Conservation (phyloP, 2,113 vertebrate genomes). For the Bambusicola thoracicus region DNA sequence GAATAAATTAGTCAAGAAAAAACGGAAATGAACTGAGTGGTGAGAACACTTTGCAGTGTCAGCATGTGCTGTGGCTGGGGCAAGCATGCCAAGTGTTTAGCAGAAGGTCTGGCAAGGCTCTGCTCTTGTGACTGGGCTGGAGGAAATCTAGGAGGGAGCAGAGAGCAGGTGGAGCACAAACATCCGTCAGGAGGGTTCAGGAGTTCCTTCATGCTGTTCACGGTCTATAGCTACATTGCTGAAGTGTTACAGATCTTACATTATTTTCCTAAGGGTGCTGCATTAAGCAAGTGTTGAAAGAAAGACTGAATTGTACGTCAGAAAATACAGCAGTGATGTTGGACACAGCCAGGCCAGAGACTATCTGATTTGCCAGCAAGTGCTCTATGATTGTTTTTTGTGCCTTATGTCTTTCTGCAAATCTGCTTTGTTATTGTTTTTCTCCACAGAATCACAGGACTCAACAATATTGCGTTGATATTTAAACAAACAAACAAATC, state of each 20-base stretch:
- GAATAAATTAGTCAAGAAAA: background rate
- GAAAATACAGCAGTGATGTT: background rate
- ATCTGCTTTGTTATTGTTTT: background rate
- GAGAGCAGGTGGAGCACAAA: background rate
- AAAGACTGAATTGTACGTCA: background rate
- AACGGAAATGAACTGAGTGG: background rate
- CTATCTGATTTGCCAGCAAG: background rate
- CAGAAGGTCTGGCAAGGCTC: background rate
- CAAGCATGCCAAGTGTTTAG: background rate
- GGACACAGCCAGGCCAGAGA: background rate
- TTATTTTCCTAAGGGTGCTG: background rate
- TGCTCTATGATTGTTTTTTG: background rate
- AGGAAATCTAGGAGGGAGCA: background rate
- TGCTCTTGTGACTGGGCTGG: background rate
- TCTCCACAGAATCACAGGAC: background rate
- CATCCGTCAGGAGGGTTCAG: background rate
- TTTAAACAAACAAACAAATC: background rate
- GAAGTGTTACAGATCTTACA: background rate
- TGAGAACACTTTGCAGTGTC: background rate
- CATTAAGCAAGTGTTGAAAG: background rate
- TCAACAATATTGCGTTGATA: background rate
- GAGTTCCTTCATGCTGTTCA: background rate
- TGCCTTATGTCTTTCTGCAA: background rate
- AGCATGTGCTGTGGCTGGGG: background rate
- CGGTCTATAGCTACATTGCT: background rate